Conservation (phyloP, 2,888 invertebrate species). For the Caenorhabditis uteleia region DNA sequence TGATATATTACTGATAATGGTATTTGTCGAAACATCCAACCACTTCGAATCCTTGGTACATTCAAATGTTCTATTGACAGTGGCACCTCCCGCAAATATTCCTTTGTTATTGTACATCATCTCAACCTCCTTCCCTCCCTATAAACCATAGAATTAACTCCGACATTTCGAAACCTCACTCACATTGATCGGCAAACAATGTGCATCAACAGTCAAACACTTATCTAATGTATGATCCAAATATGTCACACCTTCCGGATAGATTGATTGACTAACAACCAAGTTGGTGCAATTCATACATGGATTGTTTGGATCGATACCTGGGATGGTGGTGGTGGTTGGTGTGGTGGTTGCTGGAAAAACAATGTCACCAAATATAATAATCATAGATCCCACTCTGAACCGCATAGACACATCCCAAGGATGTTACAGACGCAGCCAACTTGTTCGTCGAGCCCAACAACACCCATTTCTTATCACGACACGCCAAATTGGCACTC, state of each 20-base stretch:
- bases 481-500: slow-evolving; percentile 36
- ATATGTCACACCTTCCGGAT: slow-evolving; percentile 42
- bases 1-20: slow-evolving; percentile 37
- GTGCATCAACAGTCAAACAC: slow-evolving; percentile 44
- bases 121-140: slow-evolving; percentile 23
- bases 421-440: slow-evolving; percentile 26
- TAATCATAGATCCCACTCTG: slow-evolving; percentile 8
- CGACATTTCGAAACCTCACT: not conserved
- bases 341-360: slow-evolving; percentile 27
- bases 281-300: slow-evolving; percentile 52
- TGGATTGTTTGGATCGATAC: slow-evolving; percentile 28
- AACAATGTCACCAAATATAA: no score
- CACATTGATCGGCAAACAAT: slow-evolving; percentile 47
- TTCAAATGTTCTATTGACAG: slow-evolving; percentile 41
- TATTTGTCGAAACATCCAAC: slow-evolving; percentile 28
- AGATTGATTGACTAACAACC: slow-evolving; percentile 35
- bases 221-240: slow-evolving; percentile 35
- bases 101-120: slow-evolving; percentile 25
- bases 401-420: slow-evolving; percentile 42
- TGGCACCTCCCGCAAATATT: slow-evolving; percentile 5
- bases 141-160: not conserved
- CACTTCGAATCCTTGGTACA: slow-evolving; percentile 40
- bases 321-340: slow-evolving; percentile 18
- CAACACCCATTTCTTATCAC: slow-evolving; percentile 40
- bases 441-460: slow-evolving; percentile 5